These are phyloP conservation scores for Mus caroli DNA, from an alignment of 2,797 vertebrate genomes.

Conservation along the genomic window DNA sequence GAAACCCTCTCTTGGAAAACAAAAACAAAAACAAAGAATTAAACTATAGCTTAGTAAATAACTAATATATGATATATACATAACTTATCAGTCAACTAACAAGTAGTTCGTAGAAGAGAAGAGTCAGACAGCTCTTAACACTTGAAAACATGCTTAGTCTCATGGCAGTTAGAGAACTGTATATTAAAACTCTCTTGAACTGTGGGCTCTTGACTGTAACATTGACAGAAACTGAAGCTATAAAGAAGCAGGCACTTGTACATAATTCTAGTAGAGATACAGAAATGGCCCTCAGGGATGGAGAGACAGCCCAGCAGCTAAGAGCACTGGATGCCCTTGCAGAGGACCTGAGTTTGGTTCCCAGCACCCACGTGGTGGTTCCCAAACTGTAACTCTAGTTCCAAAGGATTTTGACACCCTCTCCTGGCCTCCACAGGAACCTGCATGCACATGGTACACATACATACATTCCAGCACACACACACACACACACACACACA, in stretches of 20 bases:
- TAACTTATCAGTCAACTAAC: not conserved
- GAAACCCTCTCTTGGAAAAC: not conserved
- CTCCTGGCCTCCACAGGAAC: not conserved
- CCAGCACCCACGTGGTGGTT: too few relatives aligned
- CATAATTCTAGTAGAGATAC: not conserved
- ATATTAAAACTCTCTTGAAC: conserved; percentile 1
- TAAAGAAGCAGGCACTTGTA: not conserved
- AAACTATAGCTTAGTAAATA: not conserved
- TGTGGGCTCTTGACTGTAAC: not conserved
- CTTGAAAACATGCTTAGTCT: not conserved
- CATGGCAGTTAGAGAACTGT: not conserved
- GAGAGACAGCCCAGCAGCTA: too few relatives aligned
- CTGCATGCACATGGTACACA: not conserved
- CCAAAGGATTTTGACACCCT: not conserved
- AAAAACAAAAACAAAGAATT: not conserved
- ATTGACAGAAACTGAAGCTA: not conserved
- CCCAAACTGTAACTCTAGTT: too few relatives aligned
- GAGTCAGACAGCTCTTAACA: not conserved
- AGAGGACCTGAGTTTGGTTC: too few relatives aligned
- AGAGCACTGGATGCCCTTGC: too few relatives aligned
- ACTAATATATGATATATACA: not conserved
- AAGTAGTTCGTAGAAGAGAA: not conserved
- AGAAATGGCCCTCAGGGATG: not conserved
- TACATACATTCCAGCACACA: not conserved
- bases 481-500: not conserved